Evolutionary conservation across 2,888 invertebrate genomes (phyloP), one percentile per base, ranked within the genome.

Genomic region (Rhimphoctona megacephalus): DNA sequence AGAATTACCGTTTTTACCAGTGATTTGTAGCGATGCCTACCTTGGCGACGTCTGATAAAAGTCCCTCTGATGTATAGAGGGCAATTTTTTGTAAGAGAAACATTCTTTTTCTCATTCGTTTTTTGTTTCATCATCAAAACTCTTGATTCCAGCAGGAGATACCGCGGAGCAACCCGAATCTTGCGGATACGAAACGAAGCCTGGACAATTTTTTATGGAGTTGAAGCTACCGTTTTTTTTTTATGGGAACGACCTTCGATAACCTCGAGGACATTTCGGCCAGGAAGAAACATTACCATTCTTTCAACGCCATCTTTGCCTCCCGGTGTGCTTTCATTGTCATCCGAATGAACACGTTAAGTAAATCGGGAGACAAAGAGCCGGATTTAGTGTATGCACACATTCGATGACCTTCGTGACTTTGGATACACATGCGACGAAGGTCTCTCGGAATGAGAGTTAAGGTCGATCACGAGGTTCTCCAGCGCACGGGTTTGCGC

Each of bases 381-480:
- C 66, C 66, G 49, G 22, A 54, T 61, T 30, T 61, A 70, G 72
- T 66, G 66, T 43, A 52, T n/a, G 64, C 57, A 49, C 43, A 25
- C 70, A 49, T 67, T 46, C 33, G 76, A 72, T 81, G 80, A 81
- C 83, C 86, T 84, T 81, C 79, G 70, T 83, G 83, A 85, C 81
- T 85, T 33, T 54, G 69, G 52, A 25, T 69, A 54, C 76, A 43
- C 64, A n/a, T 49, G 46, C 49, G 69, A 43, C 39, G 81, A 78
- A 85, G 83, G 82, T 87, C 67, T 81, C 33, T 52, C 39, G 49
- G 49, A 22, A 39, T 19, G 8, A 69, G 77, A 43, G 74, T 81
- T 74, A 67, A 74, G 81, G 81, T 74, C 81, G 81, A 81, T 74
- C 74, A 33, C 72, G 72, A 66, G 54, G 64, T 66, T 43, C 43